phyloP scores from a whole-genome alignment of 2,797 vertebrate genomes.

The Tiaroga cobitis region DNA sequence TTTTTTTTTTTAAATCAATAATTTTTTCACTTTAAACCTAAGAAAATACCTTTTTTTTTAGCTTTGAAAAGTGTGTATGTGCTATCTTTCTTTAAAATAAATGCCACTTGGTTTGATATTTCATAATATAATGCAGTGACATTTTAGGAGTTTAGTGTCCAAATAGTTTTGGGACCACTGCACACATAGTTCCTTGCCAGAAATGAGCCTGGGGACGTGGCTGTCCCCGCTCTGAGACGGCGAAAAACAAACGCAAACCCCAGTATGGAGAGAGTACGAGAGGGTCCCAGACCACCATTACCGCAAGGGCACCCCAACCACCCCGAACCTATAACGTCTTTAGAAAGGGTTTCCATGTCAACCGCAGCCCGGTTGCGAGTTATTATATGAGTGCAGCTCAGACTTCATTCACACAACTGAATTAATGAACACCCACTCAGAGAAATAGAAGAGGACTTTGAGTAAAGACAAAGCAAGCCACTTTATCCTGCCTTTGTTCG shows the following conservation, averaged over 20 bases:
- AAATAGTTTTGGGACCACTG: slow-evolving; percentile 36
- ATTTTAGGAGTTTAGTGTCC: slow-evolving; percentile 13
- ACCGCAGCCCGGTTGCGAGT: slow-evolving; percentile 22
- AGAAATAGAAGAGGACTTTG: slow-evolving; percentile 46
- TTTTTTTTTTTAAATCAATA: not conserved
- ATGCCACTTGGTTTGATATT: slow-evolving; percentile 25
- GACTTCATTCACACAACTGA: slow-evolving; percentile 55
- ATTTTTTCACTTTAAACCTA: not conserved
- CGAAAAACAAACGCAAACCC: slow-evolving; percentile 1
- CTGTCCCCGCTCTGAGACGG: slow-evolving; percentile 8
- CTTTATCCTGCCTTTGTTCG: slow-evolving; percentile 52
- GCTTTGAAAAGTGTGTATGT: not conserved
- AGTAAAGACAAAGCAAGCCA: slow-evolving; percentile 47
- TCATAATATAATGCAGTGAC: not conserved
- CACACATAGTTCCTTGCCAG: not conserved
- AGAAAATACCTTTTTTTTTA: not conserved
- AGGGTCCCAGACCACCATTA: slow-evolving; percentile 21
- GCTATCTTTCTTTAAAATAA: not conserved
- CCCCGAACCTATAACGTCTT: slow-evolving; percentile 27
- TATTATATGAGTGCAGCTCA: slow-evolving; percentile 36
- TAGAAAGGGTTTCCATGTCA: slow-evolving; percentile 44
- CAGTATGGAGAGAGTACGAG: not conserved
- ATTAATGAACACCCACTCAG: slow-evolving; percentile 62
- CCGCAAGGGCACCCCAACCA: slow-evolving; percentile 5
- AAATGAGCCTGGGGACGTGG: slow-evolving; percentile 18